Evolutionary conservation across 2,113 vertebrate genomes (phyloP).

Genomic region (Paedocypris sp.): DNA sequence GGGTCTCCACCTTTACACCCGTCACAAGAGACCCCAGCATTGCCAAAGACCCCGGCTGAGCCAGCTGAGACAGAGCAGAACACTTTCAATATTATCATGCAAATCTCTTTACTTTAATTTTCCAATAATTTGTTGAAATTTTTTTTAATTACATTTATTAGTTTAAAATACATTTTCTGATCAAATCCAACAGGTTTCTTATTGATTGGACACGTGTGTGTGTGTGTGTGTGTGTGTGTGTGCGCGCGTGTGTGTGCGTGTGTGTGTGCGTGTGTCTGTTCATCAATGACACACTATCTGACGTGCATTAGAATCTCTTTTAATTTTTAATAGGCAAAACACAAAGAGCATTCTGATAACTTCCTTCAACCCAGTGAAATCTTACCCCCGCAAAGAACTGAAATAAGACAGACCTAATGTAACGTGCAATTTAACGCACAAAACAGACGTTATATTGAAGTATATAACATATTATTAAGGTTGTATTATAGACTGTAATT

Average conservation of each 20-base stretch:
- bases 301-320: not conserved
- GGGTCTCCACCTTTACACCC: conserved; percentile 53
- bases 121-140: not conserved
- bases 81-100: not conserved
- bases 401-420: not conserved
- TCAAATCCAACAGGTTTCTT: not conserved
- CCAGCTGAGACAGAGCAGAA: conserved; percentile 36
- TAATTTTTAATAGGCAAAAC: not conserved
- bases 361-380: conserved; percentile 1
- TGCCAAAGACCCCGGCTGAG: conserved; percentile 38
- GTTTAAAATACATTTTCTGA: too few species aligned
- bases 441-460: too few species aligned
- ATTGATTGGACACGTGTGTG: not conserved
- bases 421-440: not conserved
- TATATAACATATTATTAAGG: too few species aligned
- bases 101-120: not conserved
- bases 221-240: not conserved
- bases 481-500: not conserved
- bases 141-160: too few species aligned
- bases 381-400: conserved; percentile 1
- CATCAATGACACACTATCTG: not conserved
- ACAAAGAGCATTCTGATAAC: not conserved
- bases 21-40: conserved; percentile 52
- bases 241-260: not conserved
- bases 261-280: not conserved